These are phyloP conservation scores for Copidosoma aretas DNA, from an alignment of 2,888 invertebrate species.

Conservation along the genomic window DNA sequence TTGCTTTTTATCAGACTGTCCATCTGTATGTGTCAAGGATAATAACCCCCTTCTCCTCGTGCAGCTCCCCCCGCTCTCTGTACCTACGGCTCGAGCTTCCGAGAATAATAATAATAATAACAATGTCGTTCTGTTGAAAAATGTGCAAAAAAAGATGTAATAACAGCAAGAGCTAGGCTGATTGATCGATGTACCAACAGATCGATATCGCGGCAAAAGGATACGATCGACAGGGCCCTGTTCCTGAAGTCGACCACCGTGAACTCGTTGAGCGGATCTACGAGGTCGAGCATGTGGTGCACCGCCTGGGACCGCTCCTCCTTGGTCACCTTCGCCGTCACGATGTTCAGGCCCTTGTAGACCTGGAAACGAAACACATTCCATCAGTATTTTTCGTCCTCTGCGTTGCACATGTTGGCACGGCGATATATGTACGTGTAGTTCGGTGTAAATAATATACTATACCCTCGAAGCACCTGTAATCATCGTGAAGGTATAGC, in stretches of 20 bases:
- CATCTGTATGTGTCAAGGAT: conserved; percentile 69
- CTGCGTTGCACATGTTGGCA: too few relatives aligned
- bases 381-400: neutral
- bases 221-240: conserved; percentile 82
- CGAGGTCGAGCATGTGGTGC: conserved; percentile 89
- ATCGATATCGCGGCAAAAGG: conserved; percentile 64
- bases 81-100: too few relatives aligned
- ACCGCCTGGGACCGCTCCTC: conserved; percentile 77
- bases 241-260: conserved; percentile 87
- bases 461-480: too few relatives aligned
- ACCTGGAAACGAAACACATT: conserved; percentile 68
- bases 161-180: neutral
- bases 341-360: conserved; percentile 90
- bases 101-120: too few relatives aligned
- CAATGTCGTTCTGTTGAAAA: neutral
- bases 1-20: conserved; percentile 72
- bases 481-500: too few relatives aligned
- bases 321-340: conserved; percentile 89
- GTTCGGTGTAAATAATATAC: too few relatives aligned
- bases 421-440: too few relatives aligned
- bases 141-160: neutral
- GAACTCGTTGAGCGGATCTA: conserved; percentile 80
- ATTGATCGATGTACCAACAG: too few relatives aligned
- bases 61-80: neutral
- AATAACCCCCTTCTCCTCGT: neutral